These are phyloP conservation scores for Aythya baeri DNA, from an alignment of 2,113 vertebrate species.

Conservation along the genomic window DNA sequence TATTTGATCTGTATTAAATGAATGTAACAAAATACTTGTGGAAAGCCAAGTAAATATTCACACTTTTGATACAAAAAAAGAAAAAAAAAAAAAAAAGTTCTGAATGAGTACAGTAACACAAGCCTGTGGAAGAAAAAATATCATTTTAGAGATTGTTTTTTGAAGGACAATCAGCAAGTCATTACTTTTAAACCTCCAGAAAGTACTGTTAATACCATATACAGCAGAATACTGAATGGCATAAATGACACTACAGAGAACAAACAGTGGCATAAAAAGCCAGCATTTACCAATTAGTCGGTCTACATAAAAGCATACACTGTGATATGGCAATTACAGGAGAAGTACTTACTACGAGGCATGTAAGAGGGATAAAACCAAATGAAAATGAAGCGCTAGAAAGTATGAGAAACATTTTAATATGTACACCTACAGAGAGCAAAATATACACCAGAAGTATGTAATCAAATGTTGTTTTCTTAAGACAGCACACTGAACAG, in stretches of 20 bases:
- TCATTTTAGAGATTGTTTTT: slow-evolving; percentile 27
- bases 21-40: slow-evolving; percentile 51
- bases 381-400: not conserved
- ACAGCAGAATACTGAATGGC: not conserved
- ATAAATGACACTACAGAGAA: slow-evolving; percentile 64
- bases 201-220: slow-evolving; percentile 32
- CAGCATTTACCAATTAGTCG: slow-evolving; percentile 53
- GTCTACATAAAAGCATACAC: slow-evolving; percentile 30
- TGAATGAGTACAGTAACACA: slow-evolving; percentile 29
- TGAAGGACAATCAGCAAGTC: slow-evolving; percentile 49
- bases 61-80: slow-evolving; percentile 41
- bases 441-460: slow-evolving; percentile 38
- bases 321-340: slow-evolving; percentile 58
- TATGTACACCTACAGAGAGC: slow-evolving; percentile 21
- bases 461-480: not conserved
- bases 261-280: slow-evolving; percentile 4
- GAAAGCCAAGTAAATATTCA: slow-evolving; percentile 30
- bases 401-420: slow-evolving; percentile 8
- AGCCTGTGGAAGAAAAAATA: slow-evolving; percentile 38
- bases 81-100: not conserved
- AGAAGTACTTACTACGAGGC: slow-evolving; percentile 11
- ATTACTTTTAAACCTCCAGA: slow-evolving; percentile 53
- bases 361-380: slow-evolving; percentile 21
- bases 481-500: not conserved
- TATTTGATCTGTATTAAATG: slow-evolving; percentile 63